These are phyloP conservation scores for Eretmocerus hayati DNA, from an alignment of 2,888 invertebrate genomes.

Conservation along the genomic window DNA sequence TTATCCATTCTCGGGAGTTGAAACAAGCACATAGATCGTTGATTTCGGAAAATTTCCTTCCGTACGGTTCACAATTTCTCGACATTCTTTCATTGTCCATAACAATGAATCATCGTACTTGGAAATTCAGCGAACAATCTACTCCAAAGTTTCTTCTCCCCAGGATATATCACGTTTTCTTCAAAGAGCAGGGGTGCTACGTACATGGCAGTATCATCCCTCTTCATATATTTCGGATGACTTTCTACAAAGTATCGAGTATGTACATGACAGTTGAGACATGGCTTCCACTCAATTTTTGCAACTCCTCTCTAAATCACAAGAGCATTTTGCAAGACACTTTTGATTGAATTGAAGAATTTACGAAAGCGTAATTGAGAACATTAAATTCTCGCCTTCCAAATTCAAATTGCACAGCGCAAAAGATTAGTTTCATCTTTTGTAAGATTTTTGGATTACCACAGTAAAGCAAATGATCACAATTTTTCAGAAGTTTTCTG, in stretches of 20 bases:
- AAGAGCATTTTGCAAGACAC: constrained; percentile 23
- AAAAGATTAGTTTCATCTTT: constrained; percentile 1
- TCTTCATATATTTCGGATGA: constrained; percentile 34
- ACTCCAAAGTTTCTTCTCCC: constrained; percentile 17
- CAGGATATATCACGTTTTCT: constrained; percentile 32
- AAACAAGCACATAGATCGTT: constrained; percentile 17
- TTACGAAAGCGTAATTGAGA: constrained; percentile 9
- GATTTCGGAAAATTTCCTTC: constrained; percentile 10
- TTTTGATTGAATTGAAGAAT: constrained; percentile 21
- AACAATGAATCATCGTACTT: constrained; percentile 20
- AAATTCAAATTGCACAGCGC: constrained; percentile 20
- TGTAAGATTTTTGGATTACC: neutral
- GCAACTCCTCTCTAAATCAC: constrained; percentile 19
- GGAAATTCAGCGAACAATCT: constrained; percentile 25
- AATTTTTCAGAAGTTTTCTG: constrained; percentile 6
- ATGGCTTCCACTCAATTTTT: constrained; percentile 30
- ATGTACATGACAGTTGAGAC: constrained; percentile 28
- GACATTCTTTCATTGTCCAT: constrained; percentile 23
- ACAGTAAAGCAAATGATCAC: constrained; percentile 13
- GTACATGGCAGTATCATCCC: constrained; percentile 44
- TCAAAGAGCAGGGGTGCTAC: constrained; percentile 35
- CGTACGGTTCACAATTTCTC: constrained; percentile 13
- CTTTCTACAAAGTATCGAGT: constrained; percentile 20
- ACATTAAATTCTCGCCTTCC: constrained; percentile 7
- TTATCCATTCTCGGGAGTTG: constrained; percentile 22